Conservation (phyloP, 1,140 invertebrate genomes). For the Aphaenogaster floridana region DNA sequence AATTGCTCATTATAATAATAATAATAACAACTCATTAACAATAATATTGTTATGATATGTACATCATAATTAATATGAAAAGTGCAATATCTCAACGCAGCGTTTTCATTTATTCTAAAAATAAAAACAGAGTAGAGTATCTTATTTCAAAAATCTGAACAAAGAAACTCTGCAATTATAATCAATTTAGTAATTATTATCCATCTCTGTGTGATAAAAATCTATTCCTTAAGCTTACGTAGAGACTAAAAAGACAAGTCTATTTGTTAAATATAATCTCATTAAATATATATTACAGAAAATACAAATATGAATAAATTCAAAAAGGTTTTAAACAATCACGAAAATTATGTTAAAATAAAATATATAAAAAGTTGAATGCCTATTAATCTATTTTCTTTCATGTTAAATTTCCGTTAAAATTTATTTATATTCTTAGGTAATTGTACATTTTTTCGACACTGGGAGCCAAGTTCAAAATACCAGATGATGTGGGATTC, state of each 20-base stretch:
- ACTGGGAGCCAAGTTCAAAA: conserved; percentile 13
- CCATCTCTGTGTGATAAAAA: background rate
- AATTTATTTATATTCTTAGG: background rate
- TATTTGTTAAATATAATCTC: background rate
- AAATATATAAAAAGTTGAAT: background rate
- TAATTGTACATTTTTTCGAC: background rate
- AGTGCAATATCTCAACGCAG: background rate
- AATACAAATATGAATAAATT: background rate
- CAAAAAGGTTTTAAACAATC: background rate
- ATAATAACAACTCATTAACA: conserved; percentile 1
- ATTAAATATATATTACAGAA: background rate
- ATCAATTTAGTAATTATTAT: conserved; percentile 2
- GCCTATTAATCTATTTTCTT: background rate
- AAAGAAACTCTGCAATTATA: background rate
- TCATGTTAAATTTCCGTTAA: background rate
- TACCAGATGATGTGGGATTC: conserved; percentile 18
- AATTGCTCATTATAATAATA: conserved; percentile 49
- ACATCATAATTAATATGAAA: conserved; percentile 16
- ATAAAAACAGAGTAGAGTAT: background rate
- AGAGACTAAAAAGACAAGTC: background rate
- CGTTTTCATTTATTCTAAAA: background rate
- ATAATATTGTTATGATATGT: conserved; percentile 13
- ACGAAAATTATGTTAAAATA: background rate
- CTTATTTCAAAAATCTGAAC: background rate
- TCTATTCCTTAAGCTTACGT: background rate